Conservation (phyloP, 2,113 vertebrate species). For the Microtus montanus region DNA sequence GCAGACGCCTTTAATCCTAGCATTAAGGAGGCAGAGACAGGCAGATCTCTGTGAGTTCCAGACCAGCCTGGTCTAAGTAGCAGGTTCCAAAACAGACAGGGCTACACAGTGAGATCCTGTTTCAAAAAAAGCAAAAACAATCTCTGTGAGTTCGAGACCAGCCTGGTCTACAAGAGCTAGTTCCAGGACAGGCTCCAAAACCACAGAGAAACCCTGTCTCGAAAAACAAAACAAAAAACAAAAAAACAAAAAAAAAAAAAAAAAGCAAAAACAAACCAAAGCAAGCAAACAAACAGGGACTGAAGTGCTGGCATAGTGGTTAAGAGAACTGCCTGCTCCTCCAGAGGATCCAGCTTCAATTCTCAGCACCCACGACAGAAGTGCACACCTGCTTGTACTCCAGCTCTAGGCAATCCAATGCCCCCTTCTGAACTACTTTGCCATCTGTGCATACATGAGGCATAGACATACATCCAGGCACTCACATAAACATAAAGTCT, state of each 20-base stretch:
- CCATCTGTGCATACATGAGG: neutral
- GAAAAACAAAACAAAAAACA: too few relatives aligned
- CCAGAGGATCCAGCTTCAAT: neutral
- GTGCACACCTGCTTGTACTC: neutral
- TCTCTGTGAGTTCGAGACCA: too few relatives aligned
- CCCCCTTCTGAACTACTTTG: neutral
- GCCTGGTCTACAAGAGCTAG: too few relatives aligned
- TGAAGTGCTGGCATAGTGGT: neutral
- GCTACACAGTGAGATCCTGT: neutral
- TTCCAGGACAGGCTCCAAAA: too few relatives aligned
- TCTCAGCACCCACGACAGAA: neutral
- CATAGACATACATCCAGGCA: neutral
- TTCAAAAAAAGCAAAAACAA: neutral
- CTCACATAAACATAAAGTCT: neutral
- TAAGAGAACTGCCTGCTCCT: neutral
- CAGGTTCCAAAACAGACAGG: neutral
- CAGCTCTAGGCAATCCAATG: neutral
- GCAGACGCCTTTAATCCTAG: neutral
- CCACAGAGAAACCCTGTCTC: too few relatives aligned
- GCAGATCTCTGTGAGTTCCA: neutral
- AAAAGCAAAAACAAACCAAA: neutral
- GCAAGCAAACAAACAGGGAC: neutral
- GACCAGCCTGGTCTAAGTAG: neutral
- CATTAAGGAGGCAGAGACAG: neutral
- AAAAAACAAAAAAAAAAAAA: neutral